phyloP scores from a whole-genome alignment of 2,797 vertebrate species.

The Natrix natrix region DNA sequence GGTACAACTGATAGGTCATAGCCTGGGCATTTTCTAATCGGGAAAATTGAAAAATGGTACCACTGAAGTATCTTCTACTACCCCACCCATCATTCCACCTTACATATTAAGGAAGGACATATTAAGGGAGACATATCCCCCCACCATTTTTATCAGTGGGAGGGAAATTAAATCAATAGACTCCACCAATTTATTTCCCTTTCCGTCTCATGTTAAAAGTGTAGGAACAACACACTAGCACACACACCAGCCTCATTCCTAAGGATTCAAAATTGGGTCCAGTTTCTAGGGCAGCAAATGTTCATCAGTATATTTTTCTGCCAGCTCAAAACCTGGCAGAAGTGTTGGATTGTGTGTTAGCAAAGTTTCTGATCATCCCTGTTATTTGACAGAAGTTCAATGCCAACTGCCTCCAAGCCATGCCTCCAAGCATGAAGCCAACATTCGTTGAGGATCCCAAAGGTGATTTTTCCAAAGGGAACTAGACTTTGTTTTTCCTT shows the following conservation, averaged over 20 bases:
- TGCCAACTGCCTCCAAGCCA: neutral
- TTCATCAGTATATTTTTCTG: neutral
- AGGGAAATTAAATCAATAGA: neutral
- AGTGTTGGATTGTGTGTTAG: neutral
- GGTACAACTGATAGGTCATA: neutral
- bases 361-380: neutral
- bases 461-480: too few relatives aligned
- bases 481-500: too few relatives aligned
- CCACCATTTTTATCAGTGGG: neutral
- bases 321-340: neutral
- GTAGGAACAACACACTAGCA: neutral
- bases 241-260: neutral
- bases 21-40: neutral
- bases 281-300: neutral
- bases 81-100: neutral
- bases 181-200: neutral
- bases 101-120: neutral
- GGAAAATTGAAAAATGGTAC: neutral
- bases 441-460: too few relatives aligned
- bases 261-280: neutral
- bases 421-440: neutral
- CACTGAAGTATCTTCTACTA: neutral
- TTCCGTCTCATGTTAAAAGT: neutral
- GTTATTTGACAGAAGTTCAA: neutral
- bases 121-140: neutral